Evolutionary conservation across 53 echinoderm and acorn worm genomes (phyloP), one percentile per base, ranked within the genome.

Genomic region (Henricia sp.): DNA sequence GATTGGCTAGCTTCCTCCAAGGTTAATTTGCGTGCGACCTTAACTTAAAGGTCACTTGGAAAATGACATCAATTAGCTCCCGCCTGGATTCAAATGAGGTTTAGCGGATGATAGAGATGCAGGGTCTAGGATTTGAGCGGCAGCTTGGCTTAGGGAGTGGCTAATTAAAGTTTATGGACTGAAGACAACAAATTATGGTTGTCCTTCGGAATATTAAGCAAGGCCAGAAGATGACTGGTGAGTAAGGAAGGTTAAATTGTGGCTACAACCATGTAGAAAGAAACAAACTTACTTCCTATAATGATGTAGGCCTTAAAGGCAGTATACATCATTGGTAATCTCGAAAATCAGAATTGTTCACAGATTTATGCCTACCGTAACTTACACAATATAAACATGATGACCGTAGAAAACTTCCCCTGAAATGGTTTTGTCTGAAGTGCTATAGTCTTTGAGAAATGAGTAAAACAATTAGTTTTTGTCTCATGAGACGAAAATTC

Each of bases 111-210:
- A 38, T 67, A n/a, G 17, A 8, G 17, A 4, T 1, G 14, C 1
- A 65, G 37, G 37, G 35, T 35, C 14, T 35, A 16, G 19, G 14
- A 35, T 65, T 65, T 36, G n/a, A n/a, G n/a, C n/a, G n/a, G n/a
- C n/a, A n/a, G n/a, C n/a, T n/a, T n/a, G n/a, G n/a, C 39, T 6
- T 26, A 38, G 39, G 76, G 58, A 76, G 42, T 39, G 57, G 59
- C 57, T 76, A 76, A 76, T 76, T 76, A 76, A 76, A 76, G 76
- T 76, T 76, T 76, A 76, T 58, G 59, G 59, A 12, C 14, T 42
- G 20, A 17, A 57, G 40, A 42, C 14, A 42, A 38, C 38, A 76
- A 76, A 68, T 58, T 58, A 58, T 58, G 17, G 58, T 39, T 38
- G 59, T 38, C 76, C 76, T 76, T 76, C 38, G 42, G 76, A 13